Percentiles rank a stretch among this genome's conserved stretches.
Evolutionary conservation across 53 echinoderm and acorn worm species (phyloP).

Genomic region (Mesocentrotus franciscanus): DNA sequence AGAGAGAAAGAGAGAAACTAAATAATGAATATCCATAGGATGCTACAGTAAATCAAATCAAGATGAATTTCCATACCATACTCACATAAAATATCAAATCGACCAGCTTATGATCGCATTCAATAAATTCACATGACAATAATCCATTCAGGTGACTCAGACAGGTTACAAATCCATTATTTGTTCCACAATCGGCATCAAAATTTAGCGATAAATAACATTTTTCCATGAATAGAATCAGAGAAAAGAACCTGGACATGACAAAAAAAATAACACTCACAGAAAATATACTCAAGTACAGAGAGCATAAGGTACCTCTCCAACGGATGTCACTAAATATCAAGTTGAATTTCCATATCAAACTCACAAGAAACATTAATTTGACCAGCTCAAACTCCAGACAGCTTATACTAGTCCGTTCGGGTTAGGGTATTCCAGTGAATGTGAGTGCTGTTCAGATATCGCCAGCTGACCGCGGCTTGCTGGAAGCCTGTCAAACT

Average conservation of each 20-base stretch:
- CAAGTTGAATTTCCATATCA: slow-evolving; percentile 24
- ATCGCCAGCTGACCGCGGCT: background rate
- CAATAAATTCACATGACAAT: background rate
- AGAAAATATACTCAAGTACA: background rate
- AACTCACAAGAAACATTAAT: slow-evolving; percentile 22
- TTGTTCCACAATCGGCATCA: background rate
- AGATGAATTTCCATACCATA: background rate
- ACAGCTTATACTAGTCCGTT: background rate
- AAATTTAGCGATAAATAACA: background rate
- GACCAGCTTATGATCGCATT: background rate
- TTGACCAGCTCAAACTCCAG: background rate
- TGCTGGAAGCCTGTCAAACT: slow-evolving; percentile 21
- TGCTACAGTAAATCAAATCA: background rate
- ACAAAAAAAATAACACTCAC: background rate
- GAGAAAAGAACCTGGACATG: background rate
- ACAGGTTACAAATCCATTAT: background rate
- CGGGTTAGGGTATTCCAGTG: slow-evolving; percentile 7
- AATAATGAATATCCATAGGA: background rate
- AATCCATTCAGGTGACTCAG: background rate
- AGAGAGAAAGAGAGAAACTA: background rate
- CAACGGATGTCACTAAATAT: background rate
- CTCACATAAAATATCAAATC: background rate
- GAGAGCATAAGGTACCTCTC: background rate
- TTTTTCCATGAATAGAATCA: background rate
- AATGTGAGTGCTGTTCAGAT: background rate